phyloP scores from a whole-genome alignment of 2,797 vertebrate species.

The Sternotherus odoratus region DNA sequence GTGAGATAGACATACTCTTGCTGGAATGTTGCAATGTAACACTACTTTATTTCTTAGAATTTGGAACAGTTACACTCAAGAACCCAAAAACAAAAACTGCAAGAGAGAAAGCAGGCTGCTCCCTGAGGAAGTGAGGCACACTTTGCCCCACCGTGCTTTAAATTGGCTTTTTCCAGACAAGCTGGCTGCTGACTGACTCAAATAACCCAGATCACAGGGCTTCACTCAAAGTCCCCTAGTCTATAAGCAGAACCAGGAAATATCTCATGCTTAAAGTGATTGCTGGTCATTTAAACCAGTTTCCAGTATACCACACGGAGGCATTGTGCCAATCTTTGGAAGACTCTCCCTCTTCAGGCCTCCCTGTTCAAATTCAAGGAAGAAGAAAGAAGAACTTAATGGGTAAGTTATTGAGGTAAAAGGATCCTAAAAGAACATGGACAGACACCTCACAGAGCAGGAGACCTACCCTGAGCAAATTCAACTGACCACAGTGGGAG shows the following conservation, averaged over 20 bases:
- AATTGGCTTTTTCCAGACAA: background rate
- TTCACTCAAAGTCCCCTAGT: background rate
- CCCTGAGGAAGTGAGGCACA: too few relatives aligned
- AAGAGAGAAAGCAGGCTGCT: too few relatives aligned
- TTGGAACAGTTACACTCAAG: too few relatives aligned
- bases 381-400: background rate
- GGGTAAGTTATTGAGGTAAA: background rate
- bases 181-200: too few relatives aligned
- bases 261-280: background rate
- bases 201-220: too few relatives aligned
- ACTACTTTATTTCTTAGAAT: too few relatives aligned
- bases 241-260: background rate
- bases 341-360: accelerated
- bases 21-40: too few relatives aligned
- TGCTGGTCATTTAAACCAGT: background rate
- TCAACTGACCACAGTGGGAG: accelerated
- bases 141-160: too few relatives aligned
- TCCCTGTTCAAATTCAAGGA: accelerated
- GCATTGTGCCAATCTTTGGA: background rate
- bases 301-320: accelerated
- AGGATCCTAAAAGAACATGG: background rate
- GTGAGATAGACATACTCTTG: too few relatives aligned
- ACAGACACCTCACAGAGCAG: background rate
- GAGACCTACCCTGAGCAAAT: accelerated
- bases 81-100: too few relatives aligned